phyloP scores from a whole-genome alignment of 2,113 vertebrate species.

The Salvelinus sp. region DNA sequence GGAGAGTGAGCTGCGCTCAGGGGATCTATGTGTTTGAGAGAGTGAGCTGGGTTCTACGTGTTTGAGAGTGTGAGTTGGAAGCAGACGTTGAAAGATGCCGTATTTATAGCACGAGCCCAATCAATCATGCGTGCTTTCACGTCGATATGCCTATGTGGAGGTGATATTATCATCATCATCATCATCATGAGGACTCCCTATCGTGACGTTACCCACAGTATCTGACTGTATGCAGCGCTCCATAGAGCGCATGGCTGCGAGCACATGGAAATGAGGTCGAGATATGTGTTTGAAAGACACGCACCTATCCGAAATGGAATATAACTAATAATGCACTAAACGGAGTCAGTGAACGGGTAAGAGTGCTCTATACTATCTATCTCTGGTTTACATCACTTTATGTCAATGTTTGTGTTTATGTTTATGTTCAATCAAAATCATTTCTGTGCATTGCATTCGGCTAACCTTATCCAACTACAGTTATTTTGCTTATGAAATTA shows the following conservation, averaged over 20 bases:
- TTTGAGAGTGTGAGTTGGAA: too few relatives aligned
- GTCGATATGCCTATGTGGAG: too few relatives aligned
- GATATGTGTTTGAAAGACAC: conserved; percentile 56
- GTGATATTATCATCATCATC: not conserved
- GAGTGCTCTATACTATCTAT: conserved; percentile 19
- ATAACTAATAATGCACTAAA: conserved; percentile 15
- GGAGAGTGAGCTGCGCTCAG: too few relatives aligned
- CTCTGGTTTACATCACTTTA: not conserved
- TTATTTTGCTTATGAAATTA: not conserved
- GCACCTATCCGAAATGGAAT: conserved; percentile 51
- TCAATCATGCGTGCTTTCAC: too few relatives aligned
- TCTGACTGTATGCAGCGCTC: conserved; percentile 51
- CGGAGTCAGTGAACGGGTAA: conserved; percentile 47
- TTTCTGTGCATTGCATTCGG: not conserved
- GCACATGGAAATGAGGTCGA: conserved; percentile 74
- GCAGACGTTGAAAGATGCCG: too few relatives aligned
- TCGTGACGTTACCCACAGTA: conserved; percentile 69
- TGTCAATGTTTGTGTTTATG: not conserved
- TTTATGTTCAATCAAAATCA: not conserved
- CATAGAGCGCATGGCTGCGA: conserved; percentile 69
- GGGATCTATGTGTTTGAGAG: too few relatives aligned
- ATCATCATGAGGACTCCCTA: conserved; percentile 4
- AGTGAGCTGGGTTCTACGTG: too few relatives aligned
- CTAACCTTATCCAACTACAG: not conserved
- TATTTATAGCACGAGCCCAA: too few relatives aligned